These are phyloP conservation scores for Holocentrus rufus DNA, from an alignment of 2,797 vertebrate genomes.

Conservation along the genomic window DNA sequence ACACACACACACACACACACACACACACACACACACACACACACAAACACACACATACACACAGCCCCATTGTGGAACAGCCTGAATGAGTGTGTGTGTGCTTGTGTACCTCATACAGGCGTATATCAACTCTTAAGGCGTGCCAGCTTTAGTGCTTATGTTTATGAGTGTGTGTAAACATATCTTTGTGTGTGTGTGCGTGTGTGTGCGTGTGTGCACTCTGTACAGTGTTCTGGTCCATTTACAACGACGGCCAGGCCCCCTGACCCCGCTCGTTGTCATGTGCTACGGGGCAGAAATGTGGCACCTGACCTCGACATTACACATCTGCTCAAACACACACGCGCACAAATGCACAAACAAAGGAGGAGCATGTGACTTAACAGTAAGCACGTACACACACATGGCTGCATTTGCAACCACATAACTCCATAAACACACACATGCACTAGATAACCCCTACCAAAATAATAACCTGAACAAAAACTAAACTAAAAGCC, in stretches of 20 bases:
- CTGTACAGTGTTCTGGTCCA: neutral
- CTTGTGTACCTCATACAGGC: neutral
- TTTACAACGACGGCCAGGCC: constrained; percentile 28
- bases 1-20: constrained; percentile 17
- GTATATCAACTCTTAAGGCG: neutral
- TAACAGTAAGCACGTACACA: neutral
- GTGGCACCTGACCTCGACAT: constrained; percentile 70
- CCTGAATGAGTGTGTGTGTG: neutral
- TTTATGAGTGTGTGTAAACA: constrained; percentile 20
- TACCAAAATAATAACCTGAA: neutral
- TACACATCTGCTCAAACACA: constrained; percentile 36
- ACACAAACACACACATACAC: constrained; percentile 9
- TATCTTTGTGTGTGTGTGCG: constrained; percentile 5
- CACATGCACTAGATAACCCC: neutral
- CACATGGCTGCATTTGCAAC: neutral
- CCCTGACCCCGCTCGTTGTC: constrained; percentile 53
- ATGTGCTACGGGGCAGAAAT: constrained; percentile 65
- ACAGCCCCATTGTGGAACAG: neutral
- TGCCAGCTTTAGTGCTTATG: neutral
- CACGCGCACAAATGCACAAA: constrained; percentile 22
- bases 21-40: constrained; percentile 10
- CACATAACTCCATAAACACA: neutral
- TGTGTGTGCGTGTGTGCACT: constrained; percentile 21
- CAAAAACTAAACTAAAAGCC: too few relatives aligned
- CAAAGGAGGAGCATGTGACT: neutral